Conservation (phyloP, 2,797 vertebrate genomes). For the Pseudocheirus occidentalis region DNA sequence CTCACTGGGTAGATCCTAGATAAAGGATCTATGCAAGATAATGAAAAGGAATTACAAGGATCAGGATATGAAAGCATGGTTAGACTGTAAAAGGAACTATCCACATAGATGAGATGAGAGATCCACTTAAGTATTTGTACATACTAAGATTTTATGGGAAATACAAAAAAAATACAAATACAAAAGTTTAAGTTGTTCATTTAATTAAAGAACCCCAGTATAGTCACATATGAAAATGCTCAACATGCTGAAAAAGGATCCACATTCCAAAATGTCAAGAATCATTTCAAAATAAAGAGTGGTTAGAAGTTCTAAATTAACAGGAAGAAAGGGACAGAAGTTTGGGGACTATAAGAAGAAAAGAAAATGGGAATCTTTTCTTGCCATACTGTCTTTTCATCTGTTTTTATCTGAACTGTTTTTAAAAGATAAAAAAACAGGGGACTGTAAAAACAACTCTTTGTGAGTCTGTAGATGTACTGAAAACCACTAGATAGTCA, state of each 20-base stretch:
- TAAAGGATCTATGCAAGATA: not conserved
- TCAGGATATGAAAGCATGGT: not conserved
- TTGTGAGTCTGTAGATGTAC: not conserved
- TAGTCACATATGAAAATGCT: not conserved
- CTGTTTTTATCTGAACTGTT: not conserved
- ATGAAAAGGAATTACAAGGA: not conserved
- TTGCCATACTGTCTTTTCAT: slow-evolving; percentile 23
- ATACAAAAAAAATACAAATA: not conserved
- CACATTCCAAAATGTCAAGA: slow-evolving; percentile 7
- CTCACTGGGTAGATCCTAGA: not conserved
- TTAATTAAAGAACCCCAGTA: not conserved
- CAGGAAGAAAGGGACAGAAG: not conserved
- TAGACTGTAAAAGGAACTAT: not conserved
- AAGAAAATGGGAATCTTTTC: not conserved
- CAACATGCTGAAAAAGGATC: slow-evolving; percentile 4
- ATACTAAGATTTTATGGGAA: not conserved
- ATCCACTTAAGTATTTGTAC: not conserved
- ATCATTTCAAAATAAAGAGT: not conserved
- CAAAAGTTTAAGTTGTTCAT: not conserved
- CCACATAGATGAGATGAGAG: not conserved
- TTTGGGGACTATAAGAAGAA: slow-evolving; percentile 1
- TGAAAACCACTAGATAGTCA: not conserved
- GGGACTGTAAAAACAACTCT: not conserved
- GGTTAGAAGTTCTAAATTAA: slow-evolving; percentile 30
- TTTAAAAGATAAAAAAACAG: slow-evolving; percentile 1